Evolutionary conservation across 2,797 vertebrate species (phyloP), one percentile per base, ranked within the genome.

Genomic region (Gallinago nigripennis): DNA sequence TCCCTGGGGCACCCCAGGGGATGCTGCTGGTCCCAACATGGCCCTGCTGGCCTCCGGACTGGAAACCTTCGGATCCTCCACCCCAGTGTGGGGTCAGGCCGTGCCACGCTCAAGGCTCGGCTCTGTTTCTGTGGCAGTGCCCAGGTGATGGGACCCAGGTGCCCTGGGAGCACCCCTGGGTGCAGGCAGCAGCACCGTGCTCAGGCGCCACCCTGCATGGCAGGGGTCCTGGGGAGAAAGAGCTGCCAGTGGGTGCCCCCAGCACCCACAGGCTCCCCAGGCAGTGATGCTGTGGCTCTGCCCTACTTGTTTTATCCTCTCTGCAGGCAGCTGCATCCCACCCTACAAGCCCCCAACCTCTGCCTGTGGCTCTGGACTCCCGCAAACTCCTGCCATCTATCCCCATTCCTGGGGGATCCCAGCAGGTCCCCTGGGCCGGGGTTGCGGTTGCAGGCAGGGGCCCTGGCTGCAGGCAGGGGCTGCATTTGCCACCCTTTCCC

Each of bases 11-110:
- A 58, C 16, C 19, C 28, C 4, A 2, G 6, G 31, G 23, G 12
- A 50, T 46, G 50, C 33, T 84, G 23, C 28, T 90, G 93, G 57
- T 18, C 60, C 61, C 30, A 48, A 63, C 73, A 86, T 13, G 57
- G 94, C 88, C 90, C 60, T 25, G 11, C 88, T 97, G 95, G 82
- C 82, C 10, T n/a, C 31, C 25, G 64, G 79, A 60, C 51, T 68
- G 65, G 83, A 90, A 90, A 57, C 25, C 51, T 79, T 28, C 1
- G 1, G 27, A 37, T 69, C 11, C 9, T 77, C 48, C 48, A 37
- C 35, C 28, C 68, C 4, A 4, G 45, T 13, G 2, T 61, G 45
- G 71, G 79, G 60, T 92, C 91, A 83, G 77, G n/a, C 4, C 5
- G 11, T 82, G 83, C 95, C 69, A 57, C 17, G 30, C 25, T 45